Percentiles rank a stretch among this genome's conserved stretches.
phyloP scores from a whole-genome alignment of 2,797 vertebrate species.

The Merluccius polli region DNA sequence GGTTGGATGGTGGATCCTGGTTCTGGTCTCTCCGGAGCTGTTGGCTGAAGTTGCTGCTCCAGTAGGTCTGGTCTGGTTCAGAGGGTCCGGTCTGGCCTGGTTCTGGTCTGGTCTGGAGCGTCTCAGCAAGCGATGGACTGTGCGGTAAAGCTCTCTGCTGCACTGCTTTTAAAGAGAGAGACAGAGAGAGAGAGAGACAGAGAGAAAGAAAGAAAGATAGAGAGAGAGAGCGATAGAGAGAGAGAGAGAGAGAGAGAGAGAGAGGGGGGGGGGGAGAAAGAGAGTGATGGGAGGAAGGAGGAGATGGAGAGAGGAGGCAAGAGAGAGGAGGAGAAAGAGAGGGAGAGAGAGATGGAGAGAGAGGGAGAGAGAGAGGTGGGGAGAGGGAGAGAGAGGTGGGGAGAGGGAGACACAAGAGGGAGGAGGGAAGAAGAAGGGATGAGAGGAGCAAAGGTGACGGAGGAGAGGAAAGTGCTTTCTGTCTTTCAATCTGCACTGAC shows the following conservation, averaged over 20 bases:
- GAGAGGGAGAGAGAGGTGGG: neutral
- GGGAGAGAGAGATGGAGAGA: neutral
- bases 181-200: neutral
- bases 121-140: constrained; percentile 8
- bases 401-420: neutral
- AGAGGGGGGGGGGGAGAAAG: neutral
- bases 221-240: neutral
- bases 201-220: neutral
- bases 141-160: neutral
- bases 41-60: neutral
- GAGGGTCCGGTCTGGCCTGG: neutral
- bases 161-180: neutral
- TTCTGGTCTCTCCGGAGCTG: constrained; percentile 7
- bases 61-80: neutral
- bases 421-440: neutral
- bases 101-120: neutral
- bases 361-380: neutral
- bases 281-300: neutral
- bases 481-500: neutral
- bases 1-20: neutral
- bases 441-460: neutral
- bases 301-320: neutral
- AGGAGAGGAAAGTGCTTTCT: neutral
- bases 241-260: neutral
- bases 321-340: neutral